phyloP scores from a whole-genome alignment of 2,797 vertebrate species.

The Syncerus caffer region DNA sequence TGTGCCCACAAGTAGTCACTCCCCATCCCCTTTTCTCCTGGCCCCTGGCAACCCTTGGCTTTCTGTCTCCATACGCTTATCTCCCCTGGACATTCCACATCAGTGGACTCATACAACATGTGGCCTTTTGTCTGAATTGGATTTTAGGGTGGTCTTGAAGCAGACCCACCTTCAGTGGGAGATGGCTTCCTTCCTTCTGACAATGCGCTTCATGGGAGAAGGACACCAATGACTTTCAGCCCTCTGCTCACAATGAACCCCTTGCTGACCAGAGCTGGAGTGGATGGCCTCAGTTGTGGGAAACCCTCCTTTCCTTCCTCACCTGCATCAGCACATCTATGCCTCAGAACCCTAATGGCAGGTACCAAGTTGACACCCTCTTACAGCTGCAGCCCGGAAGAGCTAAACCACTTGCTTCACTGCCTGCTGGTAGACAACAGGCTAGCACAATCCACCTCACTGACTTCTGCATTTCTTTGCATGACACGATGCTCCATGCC shows the following conservation, averaged over 20 bases:
- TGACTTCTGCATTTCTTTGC: background rate
- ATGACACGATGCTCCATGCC: background rate
- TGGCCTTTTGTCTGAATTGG: background rate
- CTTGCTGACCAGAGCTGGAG: background rate
- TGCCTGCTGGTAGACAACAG: background rate
- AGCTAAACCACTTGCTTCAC: background rate
- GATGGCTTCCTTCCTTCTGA: background rate
- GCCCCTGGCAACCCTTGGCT: background rate
- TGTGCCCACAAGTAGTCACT: background rate
- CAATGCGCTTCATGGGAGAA: background rate
- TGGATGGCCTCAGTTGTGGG: accelerated
- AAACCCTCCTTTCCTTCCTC: background rate
- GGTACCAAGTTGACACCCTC: background rate
- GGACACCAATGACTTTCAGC: background rate
- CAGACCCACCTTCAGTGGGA: background rate
- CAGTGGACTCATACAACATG: background rate
- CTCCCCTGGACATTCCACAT: background rate
- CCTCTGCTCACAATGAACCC: too few relatives aligned
- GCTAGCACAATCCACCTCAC: background rate
- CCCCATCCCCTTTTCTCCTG: too few relatives aligned
- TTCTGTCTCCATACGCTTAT: background rate
- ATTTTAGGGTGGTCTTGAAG: background rate
- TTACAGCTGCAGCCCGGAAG: background rate
- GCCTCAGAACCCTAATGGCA: background rate
- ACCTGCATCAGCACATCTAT: accelerated